A percentile compares a stretch with the other conserved stretches of the same genome.
These are phyloP conservation scores for Eubasilissa splendida DNA, from an alignment of 2,888 invertebrate species.

Conservation along the genomic window DNA sequence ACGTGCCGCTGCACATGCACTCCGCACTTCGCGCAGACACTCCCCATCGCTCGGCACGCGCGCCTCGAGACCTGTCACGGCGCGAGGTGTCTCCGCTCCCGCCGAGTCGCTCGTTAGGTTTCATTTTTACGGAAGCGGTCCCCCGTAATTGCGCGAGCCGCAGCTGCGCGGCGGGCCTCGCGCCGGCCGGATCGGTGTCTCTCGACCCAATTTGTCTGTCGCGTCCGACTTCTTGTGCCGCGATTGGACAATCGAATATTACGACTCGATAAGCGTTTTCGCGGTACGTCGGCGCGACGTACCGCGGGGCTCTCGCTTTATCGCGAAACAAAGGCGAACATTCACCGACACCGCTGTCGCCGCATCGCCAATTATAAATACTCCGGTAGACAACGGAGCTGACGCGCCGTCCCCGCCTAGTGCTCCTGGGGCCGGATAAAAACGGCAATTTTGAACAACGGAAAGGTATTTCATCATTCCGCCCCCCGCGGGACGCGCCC, in stretches of 20 bases:
- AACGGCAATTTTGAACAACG: conserved; percentile 21
- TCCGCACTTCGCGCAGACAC: background rate
- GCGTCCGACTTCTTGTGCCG: conserved; percentile 25
- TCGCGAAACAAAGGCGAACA: background rate
- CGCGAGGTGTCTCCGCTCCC: conserved; percentile 22
- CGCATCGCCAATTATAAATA: too few species aligned
- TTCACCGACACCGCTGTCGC: background rate
- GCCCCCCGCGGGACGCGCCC: background rate
- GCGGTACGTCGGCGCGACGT: background rate
- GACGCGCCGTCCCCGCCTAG: background rate
- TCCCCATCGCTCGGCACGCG: conserved; percentile 4
- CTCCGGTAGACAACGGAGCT: too few species aligned
- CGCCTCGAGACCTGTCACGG: background rate
- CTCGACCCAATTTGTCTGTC: conserved; percentile 24
- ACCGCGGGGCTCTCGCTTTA: background rate
- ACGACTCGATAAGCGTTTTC: conserved; percentile 16
- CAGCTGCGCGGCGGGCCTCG: background rate
- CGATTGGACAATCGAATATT: conserved; percentile 19
- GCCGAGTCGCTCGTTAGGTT: background rate
- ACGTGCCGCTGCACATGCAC: conserved; percentile 5
- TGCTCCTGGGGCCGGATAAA: conserved; percentile 7
- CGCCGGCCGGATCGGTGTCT: conserved; percentile 1
- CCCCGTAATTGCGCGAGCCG: background rate
- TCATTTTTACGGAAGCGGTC: background rate
- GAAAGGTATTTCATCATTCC: conserved; percentile 28